Evolutionary conservation across 2,113 vertebrate species (phyloP).

Genomic region (Amphiprion percula): DNA sequence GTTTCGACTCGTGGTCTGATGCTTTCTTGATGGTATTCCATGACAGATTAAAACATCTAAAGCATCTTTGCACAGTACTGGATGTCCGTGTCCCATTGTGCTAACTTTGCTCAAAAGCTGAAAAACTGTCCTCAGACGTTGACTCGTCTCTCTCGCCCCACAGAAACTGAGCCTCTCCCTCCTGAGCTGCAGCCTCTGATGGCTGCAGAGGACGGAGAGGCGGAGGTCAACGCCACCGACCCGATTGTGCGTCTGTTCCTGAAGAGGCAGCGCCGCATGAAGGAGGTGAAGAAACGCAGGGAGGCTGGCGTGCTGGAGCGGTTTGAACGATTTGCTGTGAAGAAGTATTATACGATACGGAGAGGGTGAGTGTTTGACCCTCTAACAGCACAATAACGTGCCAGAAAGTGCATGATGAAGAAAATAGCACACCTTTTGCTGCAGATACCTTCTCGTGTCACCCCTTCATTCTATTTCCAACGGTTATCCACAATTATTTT

Average conservation of each 20-base stretch:
- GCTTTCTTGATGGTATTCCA: too few species aligned
- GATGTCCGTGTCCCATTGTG: too few species aligned
- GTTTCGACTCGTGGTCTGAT: too few species aligned
- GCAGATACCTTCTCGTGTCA: too few species aligned
- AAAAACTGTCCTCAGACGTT: neutral
- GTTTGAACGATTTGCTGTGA: slow-evolving; percentile 85
- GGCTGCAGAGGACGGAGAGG: slow-evolving; percentile 67
- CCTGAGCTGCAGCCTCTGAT: slow-evolving; percentile 91
- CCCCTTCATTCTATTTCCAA: too few species aligned
- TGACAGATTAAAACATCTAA: too few species aligned
- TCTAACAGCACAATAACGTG: neutral
- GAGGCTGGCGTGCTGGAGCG: slow-evolving; percentile 83
- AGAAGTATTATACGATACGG: slow-evolving; percentile 90
- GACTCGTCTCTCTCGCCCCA: neutral
- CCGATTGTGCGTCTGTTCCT: slow-evolving; percentile 88
- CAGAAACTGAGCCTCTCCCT: slow-evolving; percentile 89
- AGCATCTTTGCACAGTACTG: too few species aligned
- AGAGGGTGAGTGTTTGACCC: slow-evolving; percentile 85
- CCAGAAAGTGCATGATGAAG: neutral
- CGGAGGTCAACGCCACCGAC: slow-evolving; percentile 82
- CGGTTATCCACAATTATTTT: too few species aligned
- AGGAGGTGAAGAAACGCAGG: slow-evolving; percentile 85
- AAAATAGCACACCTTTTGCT: too few species aligned
- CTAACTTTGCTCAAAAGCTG: neutral
- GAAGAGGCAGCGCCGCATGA: slow-evolving; percentile 86